Evolutionary conservation across 2,113 vertebrate genomes (phyloP).

Genomic region (Callocephalon fimbriatum): DNA sequence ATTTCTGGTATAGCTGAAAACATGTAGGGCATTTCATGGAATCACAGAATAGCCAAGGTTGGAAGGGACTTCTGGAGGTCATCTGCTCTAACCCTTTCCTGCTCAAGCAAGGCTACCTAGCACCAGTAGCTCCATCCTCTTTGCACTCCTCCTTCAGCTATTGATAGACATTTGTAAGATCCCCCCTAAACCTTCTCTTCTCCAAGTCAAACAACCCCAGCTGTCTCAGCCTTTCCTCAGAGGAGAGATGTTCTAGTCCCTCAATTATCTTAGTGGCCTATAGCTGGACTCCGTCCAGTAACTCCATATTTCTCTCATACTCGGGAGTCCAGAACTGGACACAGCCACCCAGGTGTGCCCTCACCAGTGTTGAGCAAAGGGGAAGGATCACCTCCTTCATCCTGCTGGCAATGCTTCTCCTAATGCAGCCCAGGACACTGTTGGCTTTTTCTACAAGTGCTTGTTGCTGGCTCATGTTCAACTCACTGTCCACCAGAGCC

Average conservation of each 20-base stretch:
- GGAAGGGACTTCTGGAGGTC: neutral
- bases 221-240: neutral
- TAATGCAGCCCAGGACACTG: neutral
- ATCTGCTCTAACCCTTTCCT: neutral
- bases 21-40: rapidly evolving
- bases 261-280: neutral
- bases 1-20: neutral
- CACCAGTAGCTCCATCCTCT: neutral
- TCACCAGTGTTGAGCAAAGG: neutral
- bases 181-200: neutral
- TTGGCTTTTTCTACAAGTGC: neutral
- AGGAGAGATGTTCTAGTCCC: neutral
- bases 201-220: neutral
- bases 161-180: neutral
- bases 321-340: neutral
- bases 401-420: neutral
- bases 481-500: neutral
- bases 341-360: neutral
- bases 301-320: neutral
- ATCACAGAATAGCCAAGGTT: neutral
- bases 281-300: neutral
- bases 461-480: neutral
- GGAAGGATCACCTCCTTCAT: rapidly evolving
- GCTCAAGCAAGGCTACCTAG: neutral
- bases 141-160: neutral